Evolutionary conservation across 2,797 vertebrate genomes (phyloP).

Genomic region (Scarus forsteni): DNA sequence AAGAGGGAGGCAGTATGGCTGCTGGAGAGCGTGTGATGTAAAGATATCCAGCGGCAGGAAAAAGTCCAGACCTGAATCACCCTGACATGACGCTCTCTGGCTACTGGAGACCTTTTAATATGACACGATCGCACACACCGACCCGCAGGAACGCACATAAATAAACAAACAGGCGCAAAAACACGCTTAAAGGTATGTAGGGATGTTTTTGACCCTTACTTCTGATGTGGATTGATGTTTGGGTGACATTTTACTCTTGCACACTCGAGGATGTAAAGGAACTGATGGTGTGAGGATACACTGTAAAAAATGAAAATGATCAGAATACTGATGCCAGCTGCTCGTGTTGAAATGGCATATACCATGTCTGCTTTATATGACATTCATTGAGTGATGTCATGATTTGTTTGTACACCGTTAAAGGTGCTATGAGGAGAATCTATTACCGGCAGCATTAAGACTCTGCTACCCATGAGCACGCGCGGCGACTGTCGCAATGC

Average conservation of each 20-base stretch:
- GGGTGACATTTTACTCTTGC: slow-evolving; percentile 5
- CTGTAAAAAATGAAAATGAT: too few relatives aligned
- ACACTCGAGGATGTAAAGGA: neutral
- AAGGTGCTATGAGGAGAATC: too few relatives aligned
- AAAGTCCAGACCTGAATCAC: slow-evolving; percentile 44
- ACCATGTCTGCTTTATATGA: too few relatives aligned
- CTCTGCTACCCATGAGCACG: too few relatives aligned
- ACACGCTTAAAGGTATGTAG: neutral
- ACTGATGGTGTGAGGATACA: neutral
- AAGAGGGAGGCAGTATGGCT: slow-evolving; percentile 32
- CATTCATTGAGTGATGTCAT: too few relatives aligned
- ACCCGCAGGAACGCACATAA: too few relatives aligned
- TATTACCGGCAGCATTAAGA: too few relatives aligned
- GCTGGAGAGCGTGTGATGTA: slow-evolving; percentile 11
- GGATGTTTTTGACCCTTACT: slow-evolving; percentile 1
- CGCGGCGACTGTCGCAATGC: too few relatives aligned
- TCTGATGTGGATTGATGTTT: neutral
- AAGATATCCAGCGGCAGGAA: slow-evolving; percentile 26
- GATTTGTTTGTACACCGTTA: too few relatives aligned
- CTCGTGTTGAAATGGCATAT: too few relatives aligned
- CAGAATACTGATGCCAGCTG: too few relatives aligned
- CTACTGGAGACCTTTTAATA: slow-evolving; percentile 54
- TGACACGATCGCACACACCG: slow-evolving; percentile 3
- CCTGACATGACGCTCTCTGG: slow-evolving; percentile 41
- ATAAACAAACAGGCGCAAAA: too few relatives aligned